Evolutionary conservation across 2,797 vertebrate species (phyloP).

Genomic region (Zenarchopterus dispar): DNA sequence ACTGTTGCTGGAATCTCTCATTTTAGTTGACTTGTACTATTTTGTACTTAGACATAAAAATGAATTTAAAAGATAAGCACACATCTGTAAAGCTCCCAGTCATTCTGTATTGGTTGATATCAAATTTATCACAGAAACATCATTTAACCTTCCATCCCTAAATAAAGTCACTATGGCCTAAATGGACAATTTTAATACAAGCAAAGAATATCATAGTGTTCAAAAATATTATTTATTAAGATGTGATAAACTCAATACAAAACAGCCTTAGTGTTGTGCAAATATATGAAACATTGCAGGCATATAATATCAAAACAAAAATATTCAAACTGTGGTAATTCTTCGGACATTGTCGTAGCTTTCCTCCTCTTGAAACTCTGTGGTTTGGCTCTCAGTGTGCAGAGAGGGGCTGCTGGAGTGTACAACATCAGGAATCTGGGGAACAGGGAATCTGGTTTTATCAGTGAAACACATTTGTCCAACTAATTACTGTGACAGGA

Average conservation of each 20-base stretch:
- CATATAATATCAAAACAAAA: conserved; percentile 8
- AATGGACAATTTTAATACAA: neutral
- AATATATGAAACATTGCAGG: neutral
- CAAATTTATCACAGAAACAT: too few species aligned
- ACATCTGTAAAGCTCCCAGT: neutral
- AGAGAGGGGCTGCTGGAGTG: conserved; percentile 45
- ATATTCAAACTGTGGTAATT: conserved; percentile 70
- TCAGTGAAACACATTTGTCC: neutral
- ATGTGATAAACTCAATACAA: conserved; percentile 4
- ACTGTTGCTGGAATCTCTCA: too few species aligned
- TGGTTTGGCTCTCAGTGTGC: conserved; percentile 32
- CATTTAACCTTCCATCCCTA: neutral
- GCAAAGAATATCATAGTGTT: neutral
- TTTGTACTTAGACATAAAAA: too few species aligned
- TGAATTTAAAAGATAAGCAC: neutral
- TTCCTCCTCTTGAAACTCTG: conserved; percentile 26
- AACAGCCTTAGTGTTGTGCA: conserved; percentile 4
- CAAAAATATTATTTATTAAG: conserved; percentile 14
- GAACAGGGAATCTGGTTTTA: conserved; percentile 12
- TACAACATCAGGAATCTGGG: conserved; percentile 69
- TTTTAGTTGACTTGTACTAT: too few species aligned
- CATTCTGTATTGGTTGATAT: conserved; percentile 1
- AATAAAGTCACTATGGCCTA: neutral
- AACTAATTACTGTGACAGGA: neutral
- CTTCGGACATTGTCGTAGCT: conserved; percentile 43